Base-by-base conservation (phyloP, 2,888 invertebrate species). In the Bruchidius siliquastri region DNA sequence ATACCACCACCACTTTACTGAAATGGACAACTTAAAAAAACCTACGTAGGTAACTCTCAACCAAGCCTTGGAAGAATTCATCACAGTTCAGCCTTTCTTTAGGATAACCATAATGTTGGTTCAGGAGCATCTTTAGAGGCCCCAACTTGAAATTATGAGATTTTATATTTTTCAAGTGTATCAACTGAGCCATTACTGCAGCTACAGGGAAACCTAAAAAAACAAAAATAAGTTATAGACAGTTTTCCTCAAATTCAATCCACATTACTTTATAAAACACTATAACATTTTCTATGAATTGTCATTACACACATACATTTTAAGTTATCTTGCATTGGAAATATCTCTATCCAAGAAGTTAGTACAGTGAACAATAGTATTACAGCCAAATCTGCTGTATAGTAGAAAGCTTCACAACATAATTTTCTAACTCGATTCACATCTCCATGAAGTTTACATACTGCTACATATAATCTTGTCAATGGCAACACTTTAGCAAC, bases 361-460 rank as follows among this genome's bases (percentile, higher is more conserved):
- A 88, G 78, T 67, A 86, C 84, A 6, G 81, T 82, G 76, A 86
- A 85, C 67, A 88, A 81, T 74, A 87, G 78, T 21, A 84, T 81
- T 10, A 85, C 75, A 20, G 87, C 85, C 68, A 84, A 80, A 70
- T 86, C 78, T 26, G 83, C 85, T 75, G 85, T 83, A 76, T 84
- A 86, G 77, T 88, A 88, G 67, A 88, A 81, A 68, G 86, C 86
- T 78, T 88, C 87, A 75, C 87, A 86, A 77, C 87, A 86, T 76
- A 88, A 83, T 72, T 85, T 84, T 75, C 88, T 80, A 72, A 87
- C 84, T 78, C 83, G 84, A 78, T 86, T 83, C 71, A 88, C 81
- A 71, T 88, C 86, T 68, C 78, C 79, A 18, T 77, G 76, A 32
- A 83, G 74, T 75, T 83, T 84, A 74, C 84, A 84, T 20, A 84